Evolutionary conservation across 2,888 invertebrate species (phyloP).

Genomic region (Aphelenchoides bicaudatus): DNA sequence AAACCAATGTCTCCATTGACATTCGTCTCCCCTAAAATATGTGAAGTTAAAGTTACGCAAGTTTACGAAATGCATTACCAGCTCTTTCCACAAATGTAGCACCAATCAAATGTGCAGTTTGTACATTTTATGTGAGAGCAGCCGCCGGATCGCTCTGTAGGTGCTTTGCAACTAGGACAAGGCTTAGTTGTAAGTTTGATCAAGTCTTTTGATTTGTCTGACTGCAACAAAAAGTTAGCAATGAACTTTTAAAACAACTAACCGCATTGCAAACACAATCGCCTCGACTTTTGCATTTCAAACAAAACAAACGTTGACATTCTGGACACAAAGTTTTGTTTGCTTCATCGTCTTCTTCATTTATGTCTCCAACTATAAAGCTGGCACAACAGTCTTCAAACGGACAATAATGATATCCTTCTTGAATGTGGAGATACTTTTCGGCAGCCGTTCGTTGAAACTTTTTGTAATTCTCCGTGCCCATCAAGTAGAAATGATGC

Average conservation of each 20-base stretch:
- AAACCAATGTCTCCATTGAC: constrained; percentile 60
- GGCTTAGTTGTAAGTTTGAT: constrained; percentile 30
- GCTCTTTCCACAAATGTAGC: constrained; percentile 32
- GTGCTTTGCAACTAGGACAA: constrained; percentile 46
- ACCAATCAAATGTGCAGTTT: constrained; percentile 48
- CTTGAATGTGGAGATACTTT: constrained; percentile 36
- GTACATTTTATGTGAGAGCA: constrained; percentile 54
- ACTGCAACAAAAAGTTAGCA: constrained; percentile 5
- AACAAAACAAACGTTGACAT: constrained; percentile 28
- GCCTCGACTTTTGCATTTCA: constrained; percentile 5
- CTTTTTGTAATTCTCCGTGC: constrained; percentile 38
- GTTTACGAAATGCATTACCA: constrained; percentile 19
- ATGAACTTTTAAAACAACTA: neutral
- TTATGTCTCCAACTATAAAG: constrained; percentile 43
- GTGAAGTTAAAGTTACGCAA: constrained; percentile 42
- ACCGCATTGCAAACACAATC: constrained; percentile 7
- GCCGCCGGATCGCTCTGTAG: constrained; percentile 52
- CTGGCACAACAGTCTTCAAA: constrained; percentile 40
- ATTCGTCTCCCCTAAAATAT: constrained; percentile 44
- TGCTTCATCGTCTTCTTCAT: constrained; percentile 12
- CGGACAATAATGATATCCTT: constrained; percentile 43
- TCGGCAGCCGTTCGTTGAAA: constrained; percentile 46
- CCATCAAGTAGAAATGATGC: constrained; percentile 48
- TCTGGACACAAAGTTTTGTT: constrained; percentile 40
- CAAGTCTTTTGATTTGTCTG: constrained; percentile 12